Percentiles rank a stretch among this genome's conserved stretches.
Evolutionary conservation across 2,113 vertebrate genomes (phyloP).

Genomic region (Myiagra hebetior): DNA sequence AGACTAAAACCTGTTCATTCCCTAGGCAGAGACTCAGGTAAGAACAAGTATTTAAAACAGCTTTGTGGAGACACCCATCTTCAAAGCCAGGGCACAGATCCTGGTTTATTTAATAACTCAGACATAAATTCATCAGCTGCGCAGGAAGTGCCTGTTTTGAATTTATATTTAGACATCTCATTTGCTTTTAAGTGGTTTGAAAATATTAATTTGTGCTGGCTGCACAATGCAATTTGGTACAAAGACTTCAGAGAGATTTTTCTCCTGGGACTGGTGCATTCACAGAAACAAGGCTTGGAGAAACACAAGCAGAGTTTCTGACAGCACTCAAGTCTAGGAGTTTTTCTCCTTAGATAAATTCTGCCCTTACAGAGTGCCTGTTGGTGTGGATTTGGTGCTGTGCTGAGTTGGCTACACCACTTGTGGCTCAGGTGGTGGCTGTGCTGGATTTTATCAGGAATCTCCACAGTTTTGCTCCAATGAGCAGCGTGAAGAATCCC

Average conservation of each 20-base stretch:
- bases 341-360: background rate
- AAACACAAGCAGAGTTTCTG: background rate
- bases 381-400: background rate
- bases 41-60: background rate
- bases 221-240: background rate
- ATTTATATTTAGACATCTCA: background rate
- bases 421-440: background rate
- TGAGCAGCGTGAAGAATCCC: accelerated
- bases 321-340: background rate
- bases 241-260: background rate
- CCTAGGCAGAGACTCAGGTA: background rate
- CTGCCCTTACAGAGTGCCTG: background rate
- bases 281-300: background rate
- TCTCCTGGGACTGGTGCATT: background rate
- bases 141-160: background rate
- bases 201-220: background rate
- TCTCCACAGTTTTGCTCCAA: background rate
- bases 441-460: background rate
- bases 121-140: background rate
- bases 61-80: background rate
- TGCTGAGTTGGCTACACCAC: background rate
- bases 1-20: background rate
- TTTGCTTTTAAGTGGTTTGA: background rate
- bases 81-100: background rate
- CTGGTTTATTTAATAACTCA: background rate